A percentile compares a stretch with the other conserved stretches of the same genome.
Evolutionary conservation across 2,888 invertebrate genomes (phyloP).

Genomic region (Eristalis tenax): DNA sequence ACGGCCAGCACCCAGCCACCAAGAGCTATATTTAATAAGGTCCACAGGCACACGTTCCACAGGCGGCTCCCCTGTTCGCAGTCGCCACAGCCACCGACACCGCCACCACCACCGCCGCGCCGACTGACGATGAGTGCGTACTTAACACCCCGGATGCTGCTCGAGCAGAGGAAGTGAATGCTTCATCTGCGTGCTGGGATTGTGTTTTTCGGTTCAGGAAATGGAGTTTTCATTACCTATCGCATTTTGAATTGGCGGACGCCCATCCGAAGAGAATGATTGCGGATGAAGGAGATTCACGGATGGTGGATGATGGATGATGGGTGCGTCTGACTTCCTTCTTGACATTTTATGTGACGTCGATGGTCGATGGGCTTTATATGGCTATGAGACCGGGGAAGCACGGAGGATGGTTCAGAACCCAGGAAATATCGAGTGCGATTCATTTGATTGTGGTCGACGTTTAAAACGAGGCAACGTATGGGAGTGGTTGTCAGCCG

Average conservation of each 20-base stretch:
- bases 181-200: slow-evolving; percentile 61
- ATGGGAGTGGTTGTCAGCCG: too few species aligned
- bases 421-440: too few species aligned
- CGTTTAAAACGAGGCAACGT: too few species aligned
- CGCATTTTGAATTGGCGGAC: slow-evolving; percentile 31
- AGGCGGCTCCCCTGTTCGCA: slow-evolving; percentile 16
- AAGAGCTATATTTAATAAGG: slow-evolving; percentile 58
- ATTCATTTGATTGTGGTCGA: too few species aligned
- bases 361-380: too few species aligned
- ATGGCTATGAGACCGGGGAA: too few species aligned
- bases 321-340: too few species aligned
- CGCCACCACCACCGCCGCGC: not conserved
- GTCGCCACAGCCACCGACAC: not conserved
- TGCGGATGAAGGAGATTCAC: not conserved
- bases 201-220: slow-evolving; percentile 44
- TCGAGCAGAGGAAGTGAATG: slow-evolving; percentile 61
- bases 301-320: too few species aligned
- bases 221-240: slow-evolving; percentile 60
- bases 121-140: slow-evolving; percentile 42
- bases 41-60: slow-evolving; percentile 57
- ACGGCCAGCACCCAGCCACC: slow-evolving; percentile 16
- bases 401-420: too few species aligned
- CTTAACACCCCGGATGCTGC: slow-evolving; percentile 69
- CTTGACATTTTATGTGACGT: too few species aligned
- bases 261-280: not conserved